Evolutionary conservation across 1,140 invertebrate species (phyloP), one percentile per base, ranked within the genome.

Genomic region (Euura lappo): DNA sequence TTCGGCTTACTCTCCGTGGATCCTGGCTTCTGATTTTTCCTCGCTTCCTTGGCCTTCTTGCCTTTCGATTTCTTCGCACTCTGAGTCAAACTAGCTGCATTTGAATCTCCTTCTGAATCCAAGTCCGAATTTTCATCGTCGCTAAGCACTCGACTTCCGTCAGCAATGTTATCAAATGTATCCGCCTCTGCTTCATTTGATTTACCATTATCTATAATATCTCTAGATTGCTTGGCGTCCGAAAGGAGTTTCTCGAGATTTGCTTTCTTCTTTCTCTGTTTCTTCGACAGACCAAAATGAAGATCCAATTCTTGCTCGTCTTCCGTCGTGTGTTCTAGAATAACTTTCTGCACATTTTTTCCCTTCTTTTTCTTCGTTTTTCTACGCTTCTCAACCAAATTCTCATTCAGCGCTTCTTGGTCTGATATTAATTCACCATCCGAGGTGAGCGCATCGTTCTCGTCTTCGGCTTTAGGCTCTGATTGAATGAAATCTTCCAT

Each of bases 221-320:
- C 2, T 8, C 8, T n/a, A 60, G 8, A 3, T 3, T 11, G 8
- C 13, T 60, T 60, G 3, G 13, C 51, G 13, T 6, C 3, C 10
- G 3, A 11, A 6, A n/a, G 13, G 3, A 60, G 8, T 69, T 81
- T 84, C 43, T 77, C 83, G 42, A 83, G 73, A 1, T 80, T 65
- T n/a, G 76, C 74, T 42, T 80, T 79, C 42, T 88, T 88, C 69
- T 87, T 89, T 4, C 87, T 84, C 75, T 89, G 88, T 75, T 89
- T 90, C 71, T 89, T 89, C 6, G 88, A 89, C 11, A 85, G 71
- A 10, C 84, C 85, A 73, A 85, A 75, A 64, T 84, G 76, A 5
- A 85, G 71, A 76, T 84, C 80, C 45, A 84, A 80, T 44, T 83
- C 71, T 67, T 86, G 81, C 13, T 86, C 80, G 44, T 85, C 83